These are phyloP conservation scores for Apamea epomidion DNA, from an alignment of 2,888 invertebrate species.

Conservation along the genomic window DNA sequence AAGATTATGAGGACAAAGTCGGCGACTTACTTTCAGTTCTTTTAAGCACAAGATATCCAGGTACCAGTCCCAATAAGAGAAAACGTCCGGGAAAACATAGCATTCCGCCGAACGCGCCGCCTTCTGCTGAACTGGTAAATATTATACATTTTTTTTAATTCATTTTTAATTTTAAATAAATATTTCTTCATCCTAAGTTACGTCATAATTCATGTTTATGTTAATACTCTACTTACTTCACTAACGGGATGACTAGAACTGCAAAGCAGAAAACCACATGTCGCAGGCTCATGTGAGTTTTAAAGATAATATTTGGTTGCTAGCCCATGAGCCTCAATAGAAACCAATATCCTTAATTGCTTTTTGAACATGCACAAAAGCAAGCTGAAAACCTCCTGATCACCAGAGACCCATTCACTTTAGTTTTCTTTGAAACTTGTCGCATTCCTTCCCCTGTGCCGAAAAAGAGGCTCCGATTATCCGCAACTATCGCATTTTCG, in stretches of 20 bases:
- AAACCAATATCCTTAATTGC: slow-evolving; percentile 47
- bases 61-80: slow-evolving; percentile 97
- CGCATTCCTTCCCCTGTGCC: slow-evolving; percentile 8
- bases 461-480: slow-evolving; percentile 3
- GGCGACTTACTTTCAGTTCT: slow-evolving; percentile 95
- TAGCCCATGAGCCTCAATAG: slow-evolving; percentile 44
- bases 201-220: slow-evolving; percentile 53
- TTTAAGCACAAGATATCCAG: slow-evolving; percentile 95
- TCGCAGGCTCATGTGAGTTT: slow-evolving; percentile 59
- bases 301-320: slow-evolving; percentile 53
- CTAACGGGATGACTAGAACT: slow-evolving; percentile 59
- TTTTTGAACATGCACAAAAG: slow-evolving; percentile 47
- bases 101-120: slow-evolving; percentile 92
- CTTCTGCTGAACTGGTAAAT: slow-evolving; percentile 94
- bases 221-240: slow-evolving; percentile 55
- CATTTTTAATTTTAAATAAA: background rate
- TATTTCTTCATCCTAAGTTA: slow-evolving; percentile 41
- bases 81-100: slow-evolving; percentile 95
- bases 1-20: slow-evolving; percentile 96
- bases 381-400: slow-evolving; percentile 51
- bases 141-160: slow-evolving; percentile 19
- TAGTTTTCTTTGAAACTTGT: slow-evolving; percentile 42
- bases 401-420: slow-evolving; percentile 46
- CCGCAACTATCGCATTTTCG: slow-evolving; percentile 18
- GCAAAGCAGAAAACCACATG: slow-evolving; percentile 57